These are phyloP conservation scores for Metopia argyrocephala DNA, from an alignment of 2,888 invertebrate species.

Conservation along the genomic window DNA sequence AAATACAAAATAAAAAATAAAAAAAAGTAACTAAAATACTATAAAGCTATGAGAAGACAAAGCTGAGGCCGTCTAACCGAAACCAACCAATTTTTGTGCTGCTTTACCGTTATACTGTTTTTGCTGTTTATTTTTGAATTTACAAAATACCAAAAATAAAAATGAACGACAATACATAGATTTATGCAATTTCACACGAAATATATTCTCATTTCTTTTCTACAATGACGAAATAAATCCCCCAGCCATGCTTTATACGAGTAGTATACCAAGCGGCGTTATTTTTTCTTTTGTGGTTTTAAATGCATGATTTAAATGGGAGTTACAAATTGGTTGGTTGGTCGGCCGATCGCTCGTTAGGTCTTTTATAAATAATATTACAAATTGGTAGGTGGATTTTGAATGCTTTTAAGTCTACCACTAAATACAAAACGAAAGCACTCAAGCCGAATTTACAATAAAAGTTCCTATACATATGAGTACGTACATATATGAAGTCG, in stretches of 20 bases:
- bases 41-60: slow-evolving; percentile 11
- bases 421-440: slow-evolving; percentile 77
- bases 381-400: slow-evolving; percentile 64
- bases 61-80: slow-evolving; percentile 44
- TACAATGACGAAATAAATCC: slow-evolving; percentile 30
- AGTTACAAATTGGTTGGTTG: slow-evolving; percentile 64
- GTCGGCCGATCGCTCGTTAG: slow-evolving; percentile 44
- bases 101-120: background rate
- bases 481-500: too few species aligned
- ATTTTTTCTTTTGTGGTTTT: slow-evolving; percentile 57
- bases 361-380: slow-evolving; percentile 64
- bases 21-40: slow-evolving; percentile 19
- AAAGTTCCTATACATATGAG: background rate
- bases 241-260: background rate
- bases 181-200: slow-evolving; percentile 74
- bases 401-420: slow-evolving; percentile 76
- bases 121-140: slow-evolving; percentile 40
- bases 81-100: slow-evolving; percentile 38
- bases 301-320: slow-evolving; percentile 61
- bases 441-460: slow-evolving; percentile 73
- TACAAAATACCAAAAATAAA: slow-evolving; percentile 15
- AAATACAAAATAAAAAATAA: slow-evolving; percentile 31
- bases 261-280: slow-evolving; percentile 21
- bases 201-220: slow-evolving; percentile 59
- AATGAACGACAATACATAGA: slow-evolving; percentile 56